phyloP scores from a whole-genome alignment of 2,888 invertebrate genomes.

The Auanema sp. region DNA sequence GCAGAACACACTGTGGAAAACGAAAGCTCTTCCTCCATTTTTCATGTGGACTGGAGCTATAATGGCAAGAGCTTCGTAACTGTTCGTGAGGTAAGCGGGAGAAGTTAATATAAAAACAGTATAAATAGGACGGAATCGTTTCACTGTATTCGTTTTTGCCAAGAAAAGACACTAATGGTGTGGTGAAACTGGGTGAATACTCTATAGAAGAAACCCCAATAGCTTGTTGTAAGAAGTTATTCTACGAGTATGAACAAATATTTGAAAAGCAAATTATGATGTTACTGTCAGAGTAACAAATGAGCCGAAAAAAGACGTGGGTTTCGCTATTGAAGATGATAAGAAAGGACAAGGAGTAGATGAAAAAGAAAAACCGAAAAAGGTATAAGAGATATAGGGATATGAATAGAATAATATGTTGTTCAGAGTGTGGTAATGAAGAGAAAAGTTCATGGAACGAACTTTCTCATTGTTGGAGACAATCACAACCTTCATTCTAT shows the following conservation, averaged over 20 bases:
- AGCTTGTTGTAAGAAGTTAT: too few species aligned
- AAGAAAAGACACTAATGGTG: slow-evolving; percentile 15
- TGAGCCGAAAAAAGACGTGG: too few species aligned
- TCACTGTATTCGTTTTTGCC: slow-evolving; percentile 19
- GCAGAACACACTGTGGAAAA: slow-evolving; percentile 22
- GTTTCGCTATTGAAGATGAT: too few species aligned
- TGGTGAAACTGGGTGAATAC: slow-evolving; percentile 9
- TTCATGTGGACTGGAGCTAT: slow-evolving; percentile 27
- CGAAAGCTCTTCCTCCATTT: slow-evolving; percentile 6
- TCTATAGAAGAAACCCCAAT: too few species aligned
- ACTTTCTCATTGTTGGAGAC: slow-evolving; percentile 11
- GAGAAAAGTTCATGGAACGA: slow-evolving; percentile 4
- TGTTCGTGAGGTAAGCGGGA: slow-evolving; percentile 15
- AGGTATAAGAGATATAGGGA: too few species aligned
- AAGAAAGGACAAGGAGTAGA: too few species aligned
- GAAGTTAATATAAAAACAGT: neutral
- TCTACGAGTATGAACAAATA: too few species aligned
- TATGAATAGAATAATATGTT: too few species aligned
- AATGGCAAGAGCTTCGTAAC: slow-evolving; percentile 25
- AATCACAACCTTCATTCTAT: slow-evolving; percentile 8
- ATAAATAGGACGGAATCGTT: slow-evolving; percentile 19
- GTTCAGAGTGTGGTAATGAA: too few species aligned
- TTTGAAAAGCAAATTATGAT: too few species aligned
- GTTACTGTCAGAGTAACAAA: too few species aligned
- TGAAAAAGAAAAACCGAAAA: too few species aligned